Base-by-base conservation (phyloP, 2,888 invertebrate genomes). In the Eristalis tenax region DNA sequence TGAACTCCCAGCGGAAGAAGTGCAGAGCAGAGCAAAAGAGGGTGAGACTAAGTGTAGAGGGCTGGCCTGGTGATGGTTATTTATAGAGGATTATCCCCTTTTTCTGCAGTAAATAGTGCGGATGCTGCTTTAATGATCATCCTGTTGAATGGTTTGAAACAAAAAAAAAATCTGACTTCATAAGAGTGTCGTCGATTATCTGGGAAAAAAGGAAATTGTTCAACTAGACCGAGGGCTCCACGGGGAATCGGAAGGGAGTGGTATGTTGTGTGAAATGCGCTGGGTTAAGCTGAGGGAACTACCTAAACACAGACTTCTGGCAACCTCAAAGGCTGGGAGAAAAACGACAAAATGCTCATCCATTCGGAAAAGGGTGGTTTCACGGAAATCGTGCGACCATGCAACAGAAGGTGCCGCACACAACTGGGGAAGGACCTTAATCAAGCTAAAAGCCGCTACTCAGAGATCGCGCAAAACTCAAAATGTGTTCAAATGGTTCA, bases 101-200 rank as follows among this genome's bases (percentile, higher is more conserved):
- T 86, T 75, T 83, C 38, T 35, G 65, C 22, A 56, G 70, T 75
- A 81, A 85, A 85, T 81, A 85, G 77, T 81, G 68, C 23, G 50
- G 38, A 71, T 78, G 77, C 73, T 65, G 50, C 73, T 73, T 56
- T 40, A 61, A 66, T 64, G 13, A 57, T 18, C 26, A 26, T 13
- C n/a, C 59, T 68, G 66, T 81, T 80, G 71, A 79, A 71, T 71
- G 59, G 11, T 57, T 68, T 22, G 26, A 2, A 23, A 57, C 15
- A 74, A 69, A 65, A n/a, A 35, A 32, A 23, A 23, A 18, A 28
- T 23, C 64, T 40, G 50, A 18, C 50, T 50, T 18, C 50, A 38
- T 1, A 38, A 38, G 4, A 50, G 50, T 32, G 50, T 18, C 50
- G 50, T 18, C 18, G 43, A 50, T 50, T 50, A 50, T 50, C 18